Evolutionary conservation across 2,797 vertebrate genomes (phyloP).

Genomic region (Petrocephalus sullivani): DNA sequence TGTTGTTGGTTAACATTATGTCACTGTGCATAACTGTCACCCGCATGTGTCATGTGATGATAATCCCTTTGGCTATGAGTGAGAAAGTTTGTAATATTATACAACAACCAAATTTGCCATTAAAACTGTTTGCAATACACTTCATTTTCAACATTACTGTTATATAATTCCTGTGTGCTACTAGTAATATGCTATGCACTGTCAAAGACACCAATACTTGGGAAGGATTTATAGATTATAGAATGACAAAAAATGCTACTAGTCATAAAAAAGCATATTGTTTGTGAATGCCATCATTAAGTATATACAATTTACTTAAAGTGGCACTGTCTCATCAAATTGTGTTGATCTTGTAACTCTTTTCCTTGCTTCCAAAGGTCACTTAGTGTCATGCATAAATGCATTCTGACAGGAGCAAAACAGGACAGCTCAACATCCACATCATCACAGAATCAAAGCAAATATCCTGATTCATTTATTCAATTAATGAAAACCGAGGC

Average conservation of each 20-base stretch:
- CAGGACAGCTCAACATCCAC: conserved; percentile 79
- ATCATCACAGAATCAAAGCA: conserved; percentile 82
- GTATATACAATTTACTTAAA: conserved; percentile 96
- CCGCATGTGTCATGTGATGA: background rate
- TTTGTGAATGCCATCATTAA: conserved; percentile 73
- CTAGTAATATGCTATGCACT: background rate
- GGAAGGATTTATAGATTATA: conserved; percentile 40
- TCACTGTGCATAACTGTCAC: background rate
- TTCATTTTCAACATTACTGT: background rate
- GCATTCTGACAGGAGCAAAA: conserved; percentile 92
- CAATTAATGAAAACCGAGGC: conserved; percentile 92
- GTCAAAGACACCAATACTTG: background rate
- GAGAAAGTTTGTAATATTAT: conserved; percentile 38
- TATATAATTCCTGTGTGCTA: background rate
- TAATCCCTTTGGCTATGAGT: background rate
- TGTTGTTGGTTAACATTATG: conserved; percentile 5
- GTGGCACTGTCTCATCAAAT: conserved; percentile 99
- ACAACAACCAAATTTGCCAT: conserved; percentile 49
- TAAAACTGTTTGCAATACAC: conserved; percentile 49
- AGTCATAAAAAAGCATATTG: conserved; percentile 57
- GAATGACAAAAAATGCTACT: conserved; percentile 49
- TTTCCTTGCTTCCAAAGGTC: conserved; percentile 92
- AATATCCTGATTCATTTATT: conserved; percentile 89
- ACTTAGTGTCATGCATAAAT: conserved; percentile 92
- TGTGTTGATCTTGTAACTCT: conserved; percentile 96